Percentiles rank a stretch among this genome's conserved stretches.
Evolutionary conservation across 2,113 vertebrate genomes (phyloP).

Genomic region (Antennarius striatus): DNA sequence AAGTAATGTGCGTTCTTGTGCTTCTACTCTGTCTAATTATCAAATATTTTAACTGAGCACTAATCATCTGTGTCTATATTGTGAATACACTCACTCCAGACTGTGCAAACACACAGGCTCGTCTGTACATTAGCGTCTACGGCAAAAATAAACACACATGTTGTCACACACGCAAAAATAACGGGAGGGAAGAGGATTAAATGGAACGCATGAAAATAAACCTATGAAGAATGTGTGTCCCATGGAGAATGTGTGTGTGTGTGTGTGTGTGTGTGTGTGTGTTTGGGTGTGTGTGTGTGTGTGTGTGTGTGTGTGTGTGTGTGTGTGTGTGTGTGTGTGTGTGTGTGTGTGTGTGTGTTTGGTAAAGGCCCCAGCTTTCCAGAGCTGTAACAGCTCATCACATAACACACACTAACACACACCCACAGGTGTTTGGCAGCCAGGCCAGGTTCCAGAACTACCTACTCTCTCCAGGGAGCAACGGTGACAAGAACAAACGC

Average conservation of each 20-base stretch:
- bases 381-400: slow-evolving; percentile 71
- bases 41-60: too few relatives aligned
- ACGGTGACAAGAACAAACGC: slow-evolving; percentile 32
- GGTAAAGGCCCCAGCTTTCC: slow-evolving; percentile 68
- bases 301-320: too few relatives aligned
- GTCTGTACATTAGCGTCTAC: neutral
- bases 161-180: neutral
- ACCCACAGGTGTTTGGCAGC: slow-evolving; percentile 42
- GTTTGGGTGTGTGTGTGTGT: too few relatives aligned
- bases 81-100: too few relatives aligned
- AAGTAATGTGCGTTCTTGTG: too few relatives aligned
- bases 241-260: too few relatives aligned
- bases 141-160: neutral
- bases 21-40: too few relatives aligned
- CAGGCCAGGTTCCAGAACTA: slow-evolving; percentile 60
- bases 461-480: slow-evolving; percentile 41
- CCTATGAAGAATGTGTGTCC: too few relatives aligned
- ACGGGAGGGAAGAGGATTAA: too few relatives aligned
- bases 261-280: neutral
- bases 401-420: slow-evolving; percentile 47
- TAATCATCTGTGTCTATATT: too few relatives aligned
- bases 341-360: neutral
- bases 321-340: neutral
- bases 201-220: too few relatives aligned
- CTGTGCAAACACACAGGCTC: neutral